These are phyloP conservation scores for Erpobdella octoculata DNA, from an alignment of 2,888 invertebrate genomes.

Conservation along the genomic window DNA sequence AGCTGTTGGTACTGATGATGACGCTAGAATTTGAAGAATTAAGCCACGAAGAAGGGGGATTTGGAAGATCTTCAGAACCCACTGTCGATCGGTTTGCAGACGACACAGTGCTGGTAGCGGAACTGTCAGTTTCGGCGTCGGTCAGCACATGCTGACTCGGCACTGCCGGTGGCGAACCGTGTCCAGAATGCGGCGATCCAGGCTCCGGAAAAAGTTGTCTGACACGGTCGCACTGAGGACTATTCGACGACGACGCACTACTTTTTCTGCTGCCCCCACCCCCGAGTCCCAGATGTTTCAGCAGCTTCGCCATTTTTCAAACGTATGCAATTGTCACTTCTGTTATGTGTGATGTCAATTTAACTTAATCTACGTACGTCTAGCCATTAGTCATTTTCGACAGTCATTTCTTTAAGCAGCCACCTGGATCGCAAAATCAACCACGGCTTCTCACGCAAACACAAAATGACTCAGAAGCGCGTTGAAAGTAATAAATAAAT, in stretches of 20 bases:
- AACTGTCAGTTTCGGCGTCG: constrained; percentile 13
- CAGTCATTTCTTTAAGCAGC: no score
- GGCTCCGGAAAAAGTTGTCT: background rate
- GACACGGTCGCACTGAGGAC: constrained; percentile 18
- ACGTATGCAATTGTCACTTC: no score
- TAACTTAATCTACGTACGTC: no score
- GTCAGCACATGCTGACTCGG: background rate
- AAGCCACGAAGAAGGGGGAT: constrained; percentile 26
- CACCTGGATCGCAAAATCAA: no score
- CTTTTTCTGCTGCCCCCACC: constrained; percentile 9
- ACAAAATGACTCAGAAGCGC: no score
- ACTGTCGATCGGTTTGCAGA: constrained; percentile 13
- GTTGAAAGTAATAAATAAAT: no score
- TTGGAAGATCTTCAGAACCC: constrained; percentile 26
- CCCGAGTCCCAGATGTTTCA: constrained; percentile 23
- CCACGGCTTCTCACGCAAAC: no score
- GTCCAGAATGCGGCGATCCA: background rate
- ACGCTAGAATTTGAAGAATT: constrained; percentile 13
- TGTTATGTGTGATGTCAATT: no score
- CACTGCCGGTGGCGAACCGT: background rate
- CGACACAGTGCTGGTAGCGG: constrained; percentile 21
- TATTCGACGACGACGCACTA: constrained; percentile 1
- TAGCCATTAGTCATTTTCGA: no score
- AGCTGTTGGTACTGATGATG: background rate
- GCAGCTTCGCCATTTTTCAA: constrained; percentile 22